These are phyloP conservation scores for Drosophila equinoxialis DNA, from an alignment of 1,140 invertebrate species.

Conservation along the genomic window DNA sequence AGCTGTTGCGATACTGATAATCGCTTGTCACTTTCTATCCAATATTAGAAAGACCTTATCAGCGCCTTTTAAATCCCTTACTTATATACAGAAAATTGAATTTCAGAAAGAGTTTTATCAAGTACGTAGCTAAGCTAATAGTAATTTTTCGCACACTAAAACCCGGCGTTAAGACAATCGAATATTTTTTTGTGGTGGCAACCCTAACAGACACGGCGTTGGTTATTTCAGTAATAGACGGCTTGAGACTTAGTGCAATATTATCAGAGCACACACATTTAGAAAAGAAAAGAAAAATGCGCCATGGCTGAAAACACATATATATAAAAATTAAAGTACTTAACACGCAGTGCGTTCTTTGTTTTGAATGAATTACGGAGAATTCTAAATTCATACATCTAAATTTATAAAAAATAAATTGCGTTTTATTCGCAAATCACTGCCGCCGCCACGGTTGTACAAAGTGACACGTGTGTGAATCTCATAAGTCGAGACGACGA, in stretches of 20 bases:
- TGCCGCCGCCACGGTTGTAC: slow-evolving; percentile 44
- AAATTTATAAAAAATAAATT: slow-evolving; percentile 43
- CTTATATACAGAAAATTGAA: too few species aligned
- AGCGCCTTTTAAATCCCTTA: too few species aligned
- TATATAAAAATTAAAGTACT: slow-evolving; percentile 63
- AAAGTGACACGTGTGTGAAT: slow-evolving; percentile 81
- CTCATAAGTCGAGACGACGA: slow-evolving; percentile 60
- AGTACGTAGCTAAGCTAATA: not conserved
- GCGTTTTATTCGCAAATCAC: slow-evolving; percentile 50
- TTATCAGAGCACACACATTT: slow-evolving; percentile 63
- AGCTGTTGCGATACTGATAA: too few species aligned
- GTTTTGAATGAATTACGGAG: slow-evolving; percentile 43
- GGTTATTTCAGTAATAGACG: slow-evolving; percentile 29
- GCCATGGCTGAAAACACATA: slow-evolving; percentile 67
- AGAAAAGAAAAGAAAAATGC: slow-evolving; percentile 51
- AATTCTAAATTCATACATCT: slow-evolving; percentile 10
- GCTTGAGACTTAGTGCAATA: slow-evolving; percentile 60
- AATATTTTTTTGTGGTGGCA: not conserved
- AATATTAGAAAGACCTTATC: too few species aligned
- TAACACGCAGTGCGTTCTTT: slow-evolving; percentile 54
- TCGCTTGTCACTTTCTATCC: too few species aligned
- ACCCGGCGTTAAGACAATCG: not conserved
- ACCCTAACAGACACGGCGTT: slow-evolving; percentile 2
- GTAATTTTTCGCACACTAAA: not conserved
- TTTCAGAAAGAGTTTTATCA: not conserved